phyloP scores from a whole-genome alignment of 2,797 vertebrate genomes.

The Lates japonicus region DNA sequence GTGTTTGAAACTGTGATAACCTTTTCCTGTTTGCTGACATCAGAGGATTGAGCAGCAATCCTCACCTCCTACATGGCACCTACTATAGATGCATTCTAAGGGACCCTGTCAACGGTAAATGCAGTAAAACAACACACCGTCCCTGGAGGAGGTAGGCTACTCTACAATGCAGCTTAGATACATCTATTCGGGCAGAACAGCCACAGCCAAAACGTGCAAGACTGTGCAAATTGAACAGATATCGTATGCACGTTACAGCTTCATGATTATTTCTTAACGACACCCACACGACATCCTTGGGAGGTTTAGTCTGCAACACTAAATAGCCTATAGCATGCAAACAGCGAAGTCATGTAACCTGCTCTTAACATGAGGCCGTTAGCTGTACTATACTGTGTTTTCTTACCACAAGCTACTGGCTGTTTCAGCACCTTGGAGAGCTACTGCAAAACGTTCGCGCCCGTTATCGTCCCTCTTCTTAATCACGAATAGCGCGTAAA shows the following conservation, averaged over 20 bases:
- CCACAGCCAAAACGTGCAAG: constrained; percentile 57
- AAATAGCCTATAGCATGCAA: constrained; percentile 65
- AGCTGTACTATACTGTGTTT: constrained; percentile 30
- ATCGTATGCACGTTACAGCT: constrained; percentile 56
- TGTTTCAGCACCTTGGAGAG: constrained; percentile 78
- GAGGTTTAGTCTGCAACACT: constrained; percentile 70
- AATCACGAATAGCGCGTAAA: constrained; percentile 56
- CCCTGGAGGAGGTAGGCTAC: constrained; percentile 62
- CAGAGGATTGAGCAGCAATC: constrained; percentile 3
- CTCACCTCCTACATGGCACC: constrained; percentile 9
- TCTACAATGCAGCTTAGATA: constrained; percentile 69
- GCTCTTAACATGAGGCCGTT: constrained; percentile 62
- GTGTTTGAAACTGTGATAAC: constrained; percentile 5
- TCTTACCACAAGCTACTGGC: constrained; percentile 29
- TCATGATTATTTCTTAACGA: constrained; percentile 47
- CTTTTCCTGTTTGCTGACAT: constrained; percentile 56
- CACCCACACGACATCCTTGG: constrained; percentile 69
- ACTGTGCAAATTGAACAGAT: constrained; percentile 50
- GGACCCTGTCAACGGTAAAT: constrained; percentile 60
- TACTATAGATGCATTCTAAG: constrained; percentile 24
- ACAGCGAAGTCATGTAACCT: constrained; percentile 76
- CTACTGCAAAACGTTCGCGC: constrained; percentile 58
- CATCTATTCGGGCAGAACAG: constrained; percentile 49
- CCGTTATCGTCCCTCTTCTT: constrained; percentile 22
- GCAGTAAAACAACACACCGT: constrained; percentile 67